Percentiles rank a stretch among this genome's conserved stretches.
phyloP scores from a whole-genome alignment of 2,888 invertebrate genomes.

The Drosophila bunnanda region DNA sequence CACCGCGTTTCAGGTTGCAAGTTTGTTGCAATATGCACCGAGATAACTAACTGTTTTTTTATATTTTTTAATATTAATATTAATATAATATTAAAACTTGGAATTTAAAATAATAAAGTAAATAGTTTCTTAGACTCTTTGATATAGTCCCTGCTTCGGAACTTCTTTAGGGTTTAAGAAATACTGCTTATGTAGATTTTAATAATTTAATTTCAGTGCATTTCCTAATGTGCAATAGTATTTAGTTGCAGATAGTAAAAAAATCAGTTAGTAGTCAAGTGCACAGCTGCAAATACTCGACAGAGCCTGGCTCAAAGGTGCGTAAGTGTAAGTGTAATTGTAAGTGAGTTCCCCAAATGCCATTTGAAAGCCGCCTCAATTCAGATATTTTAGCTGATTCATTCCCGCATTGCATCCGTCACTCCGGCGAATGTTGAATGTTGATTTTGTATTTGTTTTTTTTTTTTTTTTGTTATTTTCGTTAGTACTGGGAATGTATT shows the following conservation, averaged over 20 bases:
- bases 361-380: conserved; percentile 34
- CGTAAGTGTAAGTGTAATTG: conserved; percentile 38
- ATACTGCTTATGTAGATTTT: neutral
- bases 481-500: conserved; percentile 1
- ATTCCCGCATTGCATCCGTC: conserved; percentile 36
- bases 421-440: conserved; percentile 13
- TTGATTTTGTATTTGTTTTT: conserved; percentile 1
- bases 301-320: conserved; percentile 25
- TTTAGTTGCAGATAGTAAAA: conserved; percentile 18
- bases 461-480: neutral
- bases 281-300: conserved; percentile 67
- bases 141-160: no score
- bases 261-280: conserved; percentile 55
- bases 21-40: conserved; percentile 34
- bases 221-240: conserved; percentile 1
- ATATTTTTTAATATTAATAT: neutral
- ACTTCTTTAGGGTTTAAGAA: neutral
- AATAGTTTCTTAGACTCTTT: neutral
- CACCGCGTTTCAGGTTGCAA: conserved; percentile 60
- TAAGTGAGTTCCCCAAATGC: conserved; percentile 29
- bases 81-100: neutral
- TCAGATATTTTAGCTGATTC: conserved; percentile 48
- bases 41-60: neutral
- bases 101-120: no score
- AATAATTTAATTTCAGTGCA: neutral